Evolutionary conservation across 2,113 vertebrate genomes (phyloP), one percentile per base, ranked within the genome.

Genomic region (Microcebus griseorufus): DNA sequence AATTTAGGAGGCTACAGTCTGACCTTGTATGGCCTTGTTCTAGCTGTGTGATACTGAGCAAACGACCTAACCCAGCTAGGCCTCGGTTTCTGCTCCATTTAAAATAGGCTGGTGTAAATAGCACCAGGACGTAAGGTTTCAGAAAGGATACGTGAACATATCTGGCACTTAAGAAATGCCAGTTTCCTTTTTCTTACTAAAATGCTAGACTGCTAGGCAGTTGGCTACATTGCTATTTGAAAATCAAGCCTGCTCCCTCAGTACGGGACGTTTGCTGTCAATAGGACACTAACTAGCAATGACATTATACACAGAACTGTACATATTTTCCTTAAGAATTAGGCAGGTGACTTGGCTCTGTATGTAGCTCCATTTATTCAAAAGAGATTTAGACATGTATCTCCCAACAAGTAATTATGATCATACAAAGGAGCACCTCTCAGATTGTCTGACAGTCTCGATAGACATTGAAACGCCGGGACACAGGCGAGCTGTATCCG

Each of bases 401-500:
- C 39, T 58, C 2, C 12, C n/a, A 89, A 22, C 5, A 55, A 80
- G n/a, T 45, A 55, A 67, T 32, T 42, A 34, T 5, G 5, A 34
- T 64, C 37, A 25, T 55, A 22, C 20, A 69, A 32, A 27, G 34
- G 5, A 72, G 8, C 10, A 45, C 10, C 5, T 18, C 32, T 48
- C 37, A 42, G 12, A 29, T 37, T 45, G 65, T 45, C 55, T 62
- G 34, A 20, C 18, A 20, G 67, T 51, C 37, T 78, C 3, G 64
- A 65, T 0, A 78, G 34, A 94, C 62, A 55, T 6, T 1, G 32
- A 18, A 5, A 32, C 2, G 12, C 13, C 58, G 7, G 53, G 45
- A 22, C 23, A 1, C 14, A 9, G 22, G 34, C 17, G 39, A 55
- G 0, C 10, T 10, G 6, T 16, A 5, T n/a, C 32, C 60, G 1